A percentile compares a stretch with the other conserved stretches of the same genome.
These are phyloP conservation scores for Hippopotamyrus pictus DNA, from an alignment of 2,797 vertebrate species.

Conservation along the genomic window DNA sequence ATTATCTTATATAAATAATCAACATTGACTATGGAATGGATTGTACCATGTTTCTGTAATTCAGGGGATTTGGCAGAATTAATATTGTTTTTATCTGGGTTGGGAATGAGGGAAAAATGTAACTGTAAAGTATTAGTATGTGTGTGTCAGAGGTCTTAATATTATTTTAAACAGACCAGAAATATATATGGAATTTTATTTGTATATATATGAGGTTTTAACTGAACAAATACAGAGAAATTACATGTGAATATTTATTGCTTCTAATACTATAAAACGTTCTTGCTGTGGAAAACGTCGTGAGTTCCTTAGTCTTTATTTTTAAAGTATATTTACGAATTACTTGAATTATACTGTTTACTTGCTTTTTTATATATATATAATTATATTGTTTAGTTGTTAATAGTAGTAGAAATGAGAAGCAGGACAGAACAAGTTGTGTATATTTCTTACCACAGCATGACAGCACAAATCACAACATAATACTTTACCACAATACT, in stretches of 20 bases:
- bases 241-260: slow-evolving; percentile 78
- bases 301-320: slow-evolving; percentile 33
- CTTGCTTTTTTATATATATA: no score
- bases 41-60: slow-evolving; percentile 52
- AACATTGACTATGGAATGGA: slow-evolving; percentile 62
- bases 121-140: slow-evolving; percentile 52
- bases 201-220: slow-evolving; percentile 63
- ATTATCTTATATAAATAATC: slow-evolving; percentile 64
- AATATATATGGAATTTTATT: slow-evolving; percentile 56
- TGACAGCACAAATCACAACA: background rate
- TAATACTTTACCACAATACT: background rate
- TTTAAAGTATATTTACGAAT: slow-evolving; percentile 1
- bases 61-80: slow-evolving; percentile 57
- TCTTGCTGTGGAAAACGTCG: slow-evolving; percentile 61
- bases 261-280: slow-evolving; percentile 75
- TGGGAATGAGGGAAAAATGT: slow-evolving; percentile 54
- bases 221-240: slow-evolving; percentile 63
- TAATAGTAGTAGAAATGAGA: background rate
- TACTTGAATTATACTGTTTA: background rate
- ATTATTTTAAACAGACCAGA: slow-evolving; percentile 59
- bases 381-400: background rate
- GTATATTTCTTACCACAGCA: background rate
- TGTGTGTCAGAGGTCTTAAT: slow-evolving; percentile 61
- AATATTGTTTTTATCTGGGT: slow-evolving; percentile 55
- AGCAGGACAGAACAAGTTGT: background rate